phyloP scores from a whole-genome alignment of 2,888 invertebrate genomes.

The Syrista parreyssii region DNA sequence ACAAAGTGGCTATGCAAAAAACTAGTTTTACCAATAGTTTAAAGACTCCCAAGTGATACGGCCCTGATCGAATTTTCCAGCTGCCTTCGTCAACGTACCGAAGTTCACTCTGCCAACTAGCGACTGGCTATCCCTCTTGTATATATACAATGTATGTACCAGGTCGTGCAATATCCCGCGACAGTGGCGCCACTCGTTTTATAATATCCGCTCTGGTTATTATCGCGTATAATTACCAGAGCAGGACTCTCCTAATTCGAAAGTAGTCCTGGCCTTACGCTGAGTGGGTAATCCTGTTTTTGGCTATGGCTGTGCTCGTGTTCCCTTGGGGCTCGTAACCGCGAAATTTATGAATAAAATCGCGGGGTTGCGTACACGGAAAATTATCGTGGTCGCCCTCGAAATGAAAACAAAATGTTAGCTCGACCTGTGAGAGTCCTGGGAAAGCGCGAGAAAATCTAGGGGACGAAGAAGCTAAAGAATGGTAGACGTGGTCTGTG shows the following conservation, averaged over 20 bases:
- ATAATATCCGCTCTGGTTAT: slow-evolving; percentile 28
- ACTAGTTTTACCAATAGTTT: not conserved
- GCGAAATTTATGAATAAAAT: slow-evolving; percentile 26
- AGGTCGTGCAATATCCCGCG: slow-evolving; percentile 21
- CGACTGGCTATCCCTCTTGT: not conserved
- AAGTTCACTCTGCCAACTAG: not conserved
- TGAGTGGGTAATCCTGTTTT: slow-evolving; percentile 46
- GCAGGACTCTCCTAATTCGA: slow-evolving; percentile 29
- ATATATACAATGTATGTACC: not conserved
- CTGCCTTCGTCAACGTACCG: not conserved
- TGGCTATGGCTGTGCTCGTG: slow-evolving; percentile 18
- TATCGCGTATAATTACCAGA: slow-evolving; percentile 37
- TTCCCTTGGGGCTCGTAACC: slow-evolving; percentile 23
- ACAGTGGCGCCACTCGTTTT: slow-evolving; percentile 34
- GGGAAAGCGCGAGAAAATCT: not conserved
- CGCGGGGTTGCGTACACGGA: not conserved
- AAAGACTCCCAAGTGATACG: not conserved
- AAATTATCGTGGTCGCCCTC: not conserved
- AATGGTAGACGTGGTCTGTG: not conserved
- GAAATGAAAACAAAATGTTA: not conserved
- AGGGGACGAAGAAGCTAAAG: not conserved
- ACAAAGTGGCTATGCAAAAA: not conserved
- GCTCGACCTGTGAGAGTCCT: not conserved
- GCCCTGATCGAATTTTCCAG: not conserved
- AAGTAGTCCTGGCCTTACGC: slow-evolving; percentile 32